Percentiles rank a stretch among this genome's conserved stretches.
These are phyloP conservation scores for Sorex araneus DNA, from an alignment of 2,113 vertebrate genomes.

Conservation along the genomic window DNA sequence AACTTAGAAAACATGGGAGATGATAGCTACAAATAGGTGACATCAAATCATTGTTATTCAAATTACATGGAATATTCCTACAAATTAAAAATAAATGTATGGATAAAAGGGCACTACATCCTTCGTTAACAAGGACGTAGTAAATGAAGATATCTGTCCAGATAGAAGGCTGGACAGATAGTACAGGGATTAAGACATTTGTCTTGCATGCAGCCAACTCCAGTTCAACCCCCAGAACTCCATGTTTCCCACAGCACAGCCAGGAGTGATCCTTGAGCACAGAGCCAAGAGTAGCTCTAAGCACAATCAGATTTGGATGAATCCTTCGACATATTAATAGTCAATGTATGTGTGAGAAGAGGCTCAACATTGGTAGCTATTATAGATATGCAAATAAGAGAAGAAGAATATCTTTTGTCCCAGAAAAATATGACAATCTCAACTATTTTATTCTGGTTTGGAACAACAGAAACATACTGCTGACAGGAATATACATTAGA, in stretches of 20 bases:
- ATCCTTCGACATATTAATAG: neutral
- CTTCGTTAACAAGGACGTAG: neutral
- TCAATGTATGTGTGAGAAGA: neutral
- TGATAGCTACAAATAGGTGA: neutral
- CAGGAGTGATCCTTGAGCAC: no score
- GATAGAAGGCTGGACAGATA: no score
- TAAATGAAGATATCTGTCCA: no score
- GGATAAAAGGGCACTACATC: neutral
- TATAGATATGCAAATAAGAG: neutral
- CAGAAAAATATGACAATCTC: neutral
- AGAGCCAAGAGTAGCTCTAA: no score
- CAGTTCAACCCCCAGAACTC: no score
- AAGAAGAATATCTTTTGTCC: neutral
- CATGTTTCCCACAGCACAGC: no score
- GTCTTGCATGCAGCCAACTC: no score
- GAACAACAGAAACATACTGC: neutral
- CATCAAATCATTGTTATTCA: neutral
- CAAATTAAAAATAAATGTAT: neutral
- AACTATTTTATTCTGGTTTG: neutral
- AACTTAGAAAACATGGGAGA: no score
- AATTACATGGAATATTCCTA: neutral
- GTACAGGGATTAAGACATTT: no score
- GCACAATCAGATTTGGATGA: no score
- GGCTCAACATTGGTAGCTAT: neutral
- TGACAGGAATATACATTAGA: neutral